Evolutionary conservation across 2,888 invertebrate species (phyloP).

Genomic region (Lasioglossum leucozonium): DNA sequence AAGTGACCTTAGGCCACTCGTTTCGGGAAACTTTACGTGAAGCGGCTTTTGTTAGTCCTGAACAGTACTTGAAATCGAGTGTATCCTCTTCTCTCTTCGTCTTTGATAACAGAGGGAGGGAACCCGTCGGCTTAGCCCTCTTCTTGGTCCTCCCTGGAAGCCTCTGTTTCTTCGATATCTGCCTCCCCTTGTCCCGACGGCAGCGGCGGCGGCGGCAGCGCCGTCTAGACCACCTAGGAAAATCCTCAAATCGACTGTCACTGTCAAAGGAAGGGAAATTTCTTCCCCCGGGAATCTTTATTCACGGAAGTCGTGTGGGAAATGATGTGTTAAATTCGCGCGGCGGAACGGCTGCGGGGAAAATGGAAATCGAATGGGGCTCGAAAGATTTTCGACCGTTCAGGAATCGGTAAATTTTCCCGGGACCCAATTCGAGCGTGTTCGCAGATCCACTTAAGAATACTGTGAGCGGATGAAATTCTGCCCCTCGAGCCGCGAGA

Average conservation of each 20-base stretch:
- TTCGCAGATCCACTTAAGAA: conserved; percentile 15
- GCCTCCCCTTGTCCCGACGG: conserved; percentile 43
- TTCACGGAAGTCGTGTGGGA: conserved; percentile 61
- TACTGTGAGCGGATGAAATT: conserved; percentile 20
- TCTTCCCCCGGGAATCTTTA: conserved; percentile 61
- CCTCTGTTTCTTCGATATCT: conserved; percentile 71
- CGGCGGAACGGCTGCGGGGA: conserved; percentile 23
- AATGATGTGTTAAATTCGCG: conserved; percentile 71
- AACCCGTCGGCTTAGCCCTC: conserved; percentile 47
- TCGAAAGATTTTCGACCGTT: conserved; percentile 45
- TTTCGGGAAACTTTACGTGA: conserved; percentile 75
- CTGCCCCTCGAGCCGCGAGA: neutral
- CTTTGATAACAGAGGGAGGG: conserved; percentile 35
- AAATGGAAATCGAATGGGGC: conserved; percentile 47
- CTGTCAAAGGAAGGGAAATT: conserved; percentile 62
- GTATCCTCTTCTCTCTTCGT: conserved; percentile 55
- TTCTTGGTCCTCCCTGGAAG: conserved; percentile 56
- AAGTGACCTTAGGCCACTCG: conserved; percentile 69
- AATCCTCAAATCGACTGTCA: conserved; percentile 74
- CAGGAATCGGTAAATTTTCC: conserved; percentile 45
- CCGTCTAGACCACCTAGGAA: conserved; percentile 46
- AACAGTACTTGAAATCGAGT: conserved; percentile 76
- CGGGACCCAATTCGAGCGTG: conserved; percentile 21
- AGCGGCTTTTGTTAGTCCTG: conserved; percentile 76
- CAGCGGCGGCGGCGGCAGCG: conserved; percentile 8